Conservation (phyloP, 1,140 invertebrate genomes). For the Ptiloglossa arizonensis region DNA sequence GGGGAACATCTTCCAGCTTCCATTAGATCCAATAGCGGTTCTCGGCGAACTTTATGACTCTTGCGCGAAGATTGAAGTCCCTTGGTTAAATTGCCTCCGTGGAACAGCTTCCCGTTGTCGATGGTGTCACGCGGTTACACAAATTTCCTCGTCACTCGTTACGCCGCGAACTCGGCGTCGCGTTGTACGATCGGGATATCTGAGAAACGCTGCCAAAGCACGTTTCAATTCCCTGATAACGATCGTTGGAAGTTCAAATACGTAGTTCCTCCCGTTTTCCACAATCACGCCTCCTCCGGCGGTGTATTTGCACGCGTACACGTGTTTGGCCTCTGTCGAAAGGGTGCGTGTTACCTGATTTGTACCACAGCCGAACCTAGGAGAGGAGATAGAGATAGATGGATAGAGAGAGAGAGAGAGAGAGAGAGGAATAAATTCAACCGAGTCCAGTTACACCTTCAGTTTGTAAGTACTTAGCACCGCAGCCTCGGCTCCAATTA, state of each 20-base stretch:
- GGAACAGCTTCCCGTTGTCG: background rate
- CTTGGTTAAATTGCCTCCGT: constrained; percentile 19
- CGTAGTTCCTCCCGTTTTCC: background rate
- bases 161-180: too few relatives aligned
- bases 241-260: constrained; percentile 3
- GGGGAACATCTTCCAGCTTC: background rate
- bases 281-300: background rate
- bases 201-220: background rate
- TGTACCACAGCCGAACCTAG: background rate
- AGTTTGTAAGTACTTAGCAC: constrained; percentile 25
- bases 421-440: background rate
- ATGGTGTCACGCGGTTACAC: constrained; percentile 7
- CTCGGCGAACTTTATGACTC: constrained; percentile 18
- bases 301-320: background rate
- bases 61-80: background rate
- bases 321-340: background rate
- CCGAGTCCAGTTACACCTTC: constrained; percentile 4
- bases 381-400: too few relatives aligned
- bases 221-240: background rate
- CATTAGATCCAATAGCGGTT: constrained; percentile 35
- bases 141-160: background rate
- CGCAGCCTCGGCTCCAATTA: constrained; percentile 11
- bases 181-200: background rate
- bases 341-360: background rate
- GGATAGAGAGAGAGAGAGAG: too few relatives aligned